Evolutionary conservation across 1,140 invertebrate genomes (phyloP).

Genomic region (Temnothorax longispinosus): DNA sequence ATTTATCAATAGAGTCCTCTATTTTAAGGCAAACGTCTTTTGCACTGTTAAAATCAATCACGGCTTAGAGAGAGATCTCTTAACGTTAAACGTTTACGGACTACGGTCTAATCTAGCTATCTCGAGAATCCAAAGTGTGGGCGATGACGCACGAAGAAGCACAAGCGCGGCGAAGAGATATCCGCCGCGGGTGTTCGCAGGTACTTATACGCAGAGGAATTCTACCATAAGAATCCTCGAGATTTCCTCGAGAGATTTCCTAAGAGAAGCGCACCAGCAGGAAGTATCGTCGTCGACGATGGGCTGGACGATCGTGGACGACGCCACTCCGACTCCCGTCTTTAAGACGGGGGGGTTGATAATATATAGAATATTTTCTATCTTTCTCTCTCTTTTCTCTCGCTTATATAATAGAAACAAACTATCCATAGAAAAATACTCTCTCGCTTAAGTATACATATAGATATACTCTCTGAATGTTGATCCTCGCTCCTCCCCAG

Average conservation of each 20-base stretch:
- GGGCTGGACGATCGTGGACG: slow-evolving; percentile 5
- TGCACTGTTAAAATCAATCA: slow-evolving; percentile 60
- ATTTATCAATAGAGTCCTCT: slow-evolving; percentile 41
- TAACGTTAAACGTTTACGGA: neutral
- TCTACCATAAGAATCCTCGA: neutral
- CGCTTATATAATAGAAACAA: slow-evolving; percentile 70
- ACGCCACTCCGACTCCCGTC: slow-evolving; percentile 12
- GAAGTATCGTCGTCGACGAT: neutral
- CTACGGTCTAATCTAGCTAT: slow-evolving; percentile 39
- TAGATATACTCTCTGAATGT: slow-evolving; percentile 34
- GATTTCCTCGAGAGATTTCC: neutral
- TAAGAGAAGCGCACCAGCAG: neutral
- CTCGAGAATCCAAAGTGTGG: slow-evolving; percentile 22
- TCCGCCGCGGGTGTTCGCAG: slow-evolving; percentile 36
- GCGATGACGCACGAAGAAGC: slow-evolving; percentile 9
- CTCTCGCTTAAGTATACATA: slow-evolving; percentile 53
- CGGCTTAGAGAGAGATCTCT: neutral
- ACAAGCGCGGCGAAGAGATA: neutral
- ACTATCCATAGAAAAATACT: slow-evolving; percentile 78
- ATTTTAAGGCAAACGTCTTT: slow-evolving; percentile 66
- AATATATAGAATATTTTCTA: slow-evolving; percentile 46
- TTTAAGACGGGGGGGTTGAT: neutral
- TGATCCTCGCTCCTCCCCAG: slow-evolving; percentile 26
- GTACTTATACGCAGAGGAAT: slow-evolving; percentile 43
- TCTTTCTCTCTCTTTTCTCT: neutral